These are phyloP conservation scores for Synergus itoensis DNA, from an alignment of 2,888 invertebrate genomes.

Conservation along the genomic window DNA sequence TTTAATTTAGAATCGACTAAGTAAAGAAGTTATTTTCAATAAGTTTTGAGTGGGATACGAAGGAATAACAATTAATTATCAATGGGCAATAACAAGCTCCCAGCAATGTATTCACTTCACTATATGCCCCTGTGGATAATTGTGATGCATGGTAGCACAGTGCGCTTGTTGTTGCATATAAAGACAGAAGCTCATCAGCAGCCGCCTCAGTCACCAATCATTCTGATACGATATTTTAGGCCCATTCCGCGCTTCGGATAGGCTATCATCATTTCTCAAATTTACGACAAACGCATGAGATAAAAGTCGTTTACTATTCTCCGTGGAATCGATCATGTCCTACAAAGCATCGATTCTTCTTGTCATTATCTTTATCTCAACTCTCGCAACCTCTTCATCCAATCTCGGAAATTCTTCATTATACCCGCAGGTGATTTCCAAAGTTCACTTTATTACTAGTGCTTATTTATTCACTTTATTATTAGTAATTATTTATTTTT, in stretches of 20 bases:
- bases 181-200: slow-evolving; percentile 46
- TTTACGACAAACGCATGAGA: slow-evolving; percentile 35
- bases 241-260: slow-evolving; percentile 15
- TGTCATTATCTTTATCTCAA: not conserved
- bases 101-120: slow-evolving; percentile 44
- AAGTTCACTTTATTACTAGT: no score
- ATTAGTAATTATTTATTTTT: no score
- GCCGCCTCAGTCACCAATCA: slow-evolving; percentile 30
- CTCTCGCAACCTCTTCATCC: not conserved
- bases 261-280: slow-evolving; percentile 20
- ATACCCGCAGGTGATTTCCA: not conserved
- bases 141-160: slow-evolving; percentile 44
- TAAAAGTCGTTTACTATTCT: slow-evolving; percentile 23
- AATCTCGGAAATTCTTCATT: not conserved
- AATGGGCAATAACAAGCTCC: slow-evolving; percentile 52
- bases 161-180: slow-evolving; percentile 47
- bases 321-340: slow-evolving; percentile 19
- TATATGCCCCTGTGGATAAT: slow-evolving; percentile 47
- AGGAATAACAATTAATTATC: slow-evolving; percentile 53
- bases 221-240: not conserved
- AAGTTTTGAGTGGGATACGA: slow-evolving; percentile 16
- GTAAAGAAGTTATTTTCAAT: not conserved
- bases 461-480: no score
- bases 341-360: slow-evolving; percentile 16
- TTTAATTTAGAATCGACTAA: not conserved